Base-by-base conservation (phyloP, 2,797 vertebrate species). In the Nyctalus aviator region DNA sequence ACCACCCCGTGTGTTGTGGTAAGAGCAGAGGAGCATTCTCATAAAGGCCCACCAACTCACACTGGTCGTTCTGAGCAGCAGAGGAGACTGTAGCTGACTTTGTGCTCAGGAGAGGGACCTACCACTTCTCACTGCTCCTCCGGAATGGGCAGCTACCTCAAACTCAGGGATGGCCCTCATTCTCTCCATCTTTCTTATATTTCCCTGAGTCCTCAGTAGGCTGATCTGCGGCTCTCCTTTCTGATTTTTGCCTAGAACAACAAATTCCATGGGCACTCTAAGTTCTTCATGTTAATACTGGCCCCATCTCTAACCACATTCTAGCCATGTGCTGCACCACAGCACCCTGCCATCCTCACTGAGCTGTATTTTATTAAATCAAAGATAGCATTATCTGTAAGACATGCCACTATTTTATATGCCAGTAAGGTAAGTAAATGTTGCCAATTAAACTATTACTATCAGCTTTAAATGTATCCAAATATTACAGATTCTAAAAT, bases 401-500 rank as follows among this genome's bases (percentile, higher is more conserved):
- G 37, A 48, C 14, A 92, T 50, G 12, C 2, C 1, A 41, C n/a
- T 44, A 32, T 64, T 72, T 59, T 64, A 55, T 9, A 44, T n/a
- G 10, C 7, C 25, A 46, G 17, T 27, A 53, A 44, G 21, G 20
- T 57, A 93, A 81, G n/a, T 6, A 81, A 83, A 21, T 73, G 1
- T 10, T 46, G 9, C 12, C 32, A 87, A 62, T 13, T 41, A 73
- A 84, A 78, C 6, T 15, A 57, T 23, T 64, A 57, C 4, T 18
- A 64, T 88, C 27, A 50, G 6, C 25, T 85, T 8, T 32, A n/a
- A 93, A 86, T 30, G 6, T 2, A 11, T 21, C 8, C 9, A 15
- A 37, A 18, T 90, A 62, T 32, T 64, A 76, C 27, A 91, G 1
- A 76, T 78, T 64, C 81, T 41, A 77, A 76, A 78, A 59, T 46